phyloP scores from a whole-genome alignment of 1,140 invertebrate genomes.

The Zaprionus tsacasi region DNA sequence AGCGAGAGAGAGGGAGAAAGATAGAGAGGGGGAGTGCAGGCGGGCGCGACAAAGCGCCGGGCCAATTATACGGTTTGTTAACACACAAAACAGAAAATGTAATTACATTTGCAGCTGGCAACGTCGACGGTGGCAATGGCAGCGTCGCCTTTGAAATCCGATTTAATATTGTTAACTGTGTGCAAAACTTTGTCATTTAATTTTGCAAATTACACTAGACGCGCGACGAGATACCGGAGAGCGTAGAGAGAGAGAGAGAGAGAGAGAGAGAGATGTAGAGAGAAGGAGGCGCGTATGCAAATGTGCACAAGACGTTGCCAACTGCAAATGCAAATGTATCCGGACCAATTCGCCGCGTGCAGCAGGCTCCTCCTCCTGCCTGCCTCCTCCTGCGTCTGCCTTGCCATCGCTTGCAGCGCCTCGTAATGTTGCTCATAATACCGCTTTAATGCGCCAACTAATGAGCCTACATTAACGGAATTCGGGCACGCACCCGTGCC shows the following conservation, averaged over 20 bases:
- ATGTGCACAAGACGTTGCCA: constrained; percentile 64
- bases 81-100: constrained; percentile 82
- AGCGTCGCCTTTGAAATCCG: constrained; percentile 70
- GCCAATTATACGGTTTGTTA: constrained; percentile 82
- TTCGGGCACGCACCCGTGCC: constrained; percentile 59
- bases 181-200: constrained; percentile 80
- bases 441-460: constrained; percentile 76
- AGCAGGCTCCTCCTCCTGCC: constrained; percentile 2
- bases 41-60: constrained; percentile 56
- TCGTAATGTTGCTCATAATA: constrained; percentile 57
- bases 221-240: constrained; percentile 24
- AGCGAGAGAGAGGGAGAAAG: not conserved
- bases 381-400: not conserved
- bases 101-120: constrained; percentile 71
- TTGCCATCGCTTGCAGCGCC: not conserved
- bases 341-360: constrained; percentile 24
- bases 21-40: constrained; percentile 45
- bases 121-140: not conserved
- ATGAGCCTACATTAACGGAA: constrained; percentile 80
- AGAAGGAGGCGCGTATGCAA: constrained; percentile 54
- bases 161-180: constrained; percentile 82
- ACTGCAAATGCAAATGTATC: constrained; percentile 55
- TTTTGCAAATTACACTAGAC: constrained; percentile 63
- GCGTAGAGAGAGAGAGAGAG: not conserved
- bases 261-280: not conserved